These are phyloP conservation scores for Punctoribates punctum DNA, from an alignment of 2,888 invertebrate genomes.

Conservation along the genomic window DNA sequence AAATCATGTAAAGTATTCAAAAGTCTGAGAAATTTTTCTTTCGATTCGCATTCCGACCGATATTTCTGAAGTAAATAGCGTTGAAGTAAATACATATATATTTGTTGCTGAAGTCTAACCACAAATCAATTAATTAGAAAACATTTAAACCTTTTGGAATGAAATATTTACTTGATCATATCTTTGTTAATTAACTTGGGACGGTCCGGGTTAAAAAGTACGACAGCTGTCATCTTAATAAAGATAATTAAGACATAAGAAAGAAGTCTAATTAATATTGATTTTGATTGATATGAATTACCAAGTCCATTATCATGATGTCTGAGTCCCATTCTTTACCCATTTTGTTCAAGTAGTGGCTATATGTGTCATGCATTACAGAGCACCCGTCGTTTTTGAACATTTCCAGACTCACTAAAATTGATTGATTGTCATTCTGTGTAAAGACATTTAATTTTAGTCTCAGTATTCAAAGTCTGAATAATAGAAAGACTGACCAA, in stretches of 20 bases:
- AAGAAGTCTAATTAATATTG: not conserved
- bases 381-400: not conserved
- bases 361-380: not conserved
- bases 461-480: not conserved
- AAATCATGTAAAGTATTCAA: not conserved
- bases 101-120: not conserved
- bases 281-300: not conserved
- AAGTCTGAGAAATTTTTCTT: not conserved
- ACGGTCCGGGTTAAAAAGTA: not conserved
- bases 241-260: no score
- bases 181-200: not conserved
- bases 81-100: slow-evolving; percentile 4
- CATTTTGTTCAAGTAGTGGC: not conserved
- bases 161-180: not conserved
- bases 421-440: not conserved
- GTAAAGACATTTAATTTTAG: not conserved
- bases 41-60: not conserved
- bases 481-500: not conserved
- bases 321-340: not conserved
- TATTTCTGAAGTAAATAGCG: not conserved
- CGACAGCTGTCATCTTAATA: not conserved
- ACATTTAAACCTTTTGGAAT: no score
- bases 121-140: no score
- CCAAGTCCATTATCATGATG: not conserved
- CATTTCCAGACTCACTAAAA: not conserved